phyloP scores from a whole-genome alignment of 2,113 vertebrate genomes.

The Mohoua ochrocephala region DNA sequence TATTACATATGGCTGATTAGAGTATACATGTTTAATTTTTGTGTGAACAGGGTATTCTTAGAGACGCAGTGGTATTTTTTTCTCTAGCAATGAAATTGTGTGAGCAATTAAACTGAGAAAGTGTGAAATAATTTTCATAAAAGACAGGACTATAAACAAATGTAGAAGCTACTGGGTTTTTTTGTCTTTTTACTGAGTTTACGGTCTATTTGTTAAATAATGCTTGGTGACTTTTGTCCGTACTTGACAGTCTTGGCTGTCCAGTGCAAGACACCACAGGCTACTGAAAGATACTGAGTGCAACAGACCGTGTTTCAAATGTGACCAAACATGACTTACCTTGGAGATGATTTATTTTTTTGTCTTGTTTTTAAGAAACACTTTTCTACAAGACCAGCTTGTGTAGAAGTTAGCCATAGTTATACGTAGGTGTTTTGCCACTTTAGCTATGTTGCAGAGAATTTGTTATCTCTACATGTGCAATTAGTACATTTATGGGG shows the following conservation, averaged over 20 bases:
- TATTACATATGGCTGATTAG: background rate
- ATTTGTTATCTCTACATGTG: background rate
- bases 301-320: background rate
- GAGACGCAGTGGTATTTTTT: background rate
- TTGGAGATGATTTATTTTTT: background rate
- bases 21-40: background rate
- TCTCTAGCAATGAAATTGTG: background rate
- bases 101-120: background rate
- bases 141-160: background rate
- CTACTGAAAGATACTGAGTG: background rate
- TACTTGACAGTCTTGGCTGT: background rate
- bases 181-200: background rate
- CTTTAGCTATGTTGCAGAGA: background rate
- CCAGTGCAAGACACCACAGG: background rate
- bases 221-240: background rate
- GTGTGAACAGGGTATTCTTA: background rate
- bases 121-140: background rate
- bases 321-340: background rate
- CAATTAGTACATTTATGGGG: slow-evolving; percentile 1
- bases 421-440: background rate
- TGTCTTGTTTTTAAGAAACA: background rate
- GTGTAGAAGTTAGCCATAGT: background rate
- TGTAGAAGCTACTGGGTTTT: background rate
- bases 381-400: background rate
- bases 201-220: background rate